phyloP scores from a whole-genome alignment of 2,888 invertebrate species.

The Drosophila pseudotakahashii region DNA sequence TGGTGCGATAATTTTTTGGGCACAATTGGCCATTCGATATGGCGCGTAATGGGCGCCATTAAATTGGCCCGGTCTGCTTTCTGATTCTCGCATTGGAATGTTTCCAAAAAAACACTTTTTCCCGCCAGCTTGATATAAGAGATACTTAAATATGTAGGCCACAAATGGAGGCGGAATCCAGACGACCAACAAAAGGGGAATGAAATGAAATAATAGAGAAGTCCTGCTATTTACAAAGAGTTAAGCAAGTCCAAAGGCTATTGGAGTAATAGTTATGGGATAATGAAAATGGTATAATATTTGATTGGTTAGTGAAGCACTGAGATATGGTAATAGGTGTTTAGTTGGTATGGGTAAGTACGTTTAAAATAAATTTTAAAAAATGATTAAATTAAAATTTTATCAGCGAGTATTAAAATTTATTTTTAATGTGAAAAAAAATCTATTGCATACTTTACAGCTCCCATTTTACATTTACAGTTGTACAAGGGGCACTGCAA shows the following conservation, averaged over 20 bases:
- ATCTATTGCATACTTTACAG: conserved; percentile 7
- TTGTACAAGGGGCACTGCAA: neutral
- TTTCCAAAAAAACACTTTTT: conserved; percentile 52
- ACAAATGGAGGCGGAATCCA: conserved; percentile 29
- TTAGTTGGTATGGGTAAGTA: neutral
- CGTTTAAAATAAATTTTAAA: too few relatives aligned
- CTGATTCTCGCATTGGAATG: conserved; percentile 49
- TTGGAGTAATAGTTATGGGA: conserved; percentile 23
- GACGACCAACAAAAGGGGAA: conserved; percentile 1
- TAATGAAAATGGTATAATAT: conserved; percentile 9
- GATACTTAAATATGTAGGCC: conserved; percentile 66
- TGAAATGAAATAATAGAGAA: conserved; percentile 8
- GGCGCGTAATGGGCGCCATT: conserved; percentile 67
- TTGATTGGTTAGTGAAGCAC: conserved; percentile 3
- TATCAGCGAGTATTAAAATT: too few relatives aligned
- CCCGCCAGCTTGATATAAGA: conserved; percentile 43
- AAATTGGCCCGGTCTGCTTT: conserved; percentile 54
- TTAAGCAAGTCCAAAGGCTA: conserved; percentile 18
- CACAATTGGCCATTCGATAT: conserved; percentile 55
- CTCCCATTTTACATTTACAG: too few relatives aligned
- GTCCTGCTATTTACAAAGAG: conserved; percentile 4
- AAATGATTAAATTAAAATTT: too few relatives aligned
- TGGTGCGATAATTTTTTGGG: conserved; percentile 68
- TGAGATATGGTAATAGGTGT: neutral
- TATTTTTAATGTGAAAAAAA: neutral